Percentiles rank a stretch among this genome's conserved stretches.
Evolutionary conservation across 2,113 vertebrate species (phyloP).

Genomic region (Paedocypris sp.): DNA sequence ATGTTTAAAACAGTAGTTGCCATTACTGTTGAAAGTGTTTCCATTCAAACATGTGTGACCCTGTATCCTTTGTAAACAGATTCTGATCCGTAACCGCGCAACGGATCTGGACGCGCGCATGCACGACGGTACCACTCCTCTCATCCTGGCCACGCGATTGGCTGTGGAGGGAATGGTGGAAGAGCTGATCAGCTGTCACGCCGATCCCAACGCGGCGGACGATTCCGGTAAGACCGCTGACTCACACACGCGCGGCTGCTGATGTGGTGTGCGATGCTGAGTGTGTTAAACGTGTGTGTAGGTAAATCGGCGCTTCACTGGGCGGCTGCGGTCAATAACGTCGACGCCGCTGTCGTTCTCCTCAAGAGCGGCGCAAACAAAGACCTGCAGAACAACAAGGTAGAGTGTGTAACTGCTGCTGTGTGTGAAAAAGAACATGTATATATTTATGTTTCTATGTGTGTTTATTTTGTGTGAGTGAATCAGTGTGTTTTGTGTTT

Average conservation of each 20-base stretch:
- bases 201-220: constrained; percentile 89
- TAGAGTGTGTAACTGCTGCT: constrained; percentile 46
- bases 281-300: constrained; percentile 31
- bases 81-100: constrained; percentile 91
- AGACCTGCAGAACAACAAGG: constrained; percentile 98
- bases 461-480: neutral
- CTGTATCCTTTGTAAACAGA: constrained; percentile 56
- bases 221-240: constrained; percentile 72
- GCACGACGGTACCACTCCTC: constrained; percentile 88
- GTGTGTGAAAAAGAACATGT: neutral
- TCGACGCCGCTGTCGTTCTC: constrained; percentile 80
- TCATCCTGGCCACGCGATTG: constrained; percentile 87
- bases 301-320: constrained; percentile 94
- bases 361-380: constrained; percentile 94
- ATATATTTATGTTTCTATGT: neutral
- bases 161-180: constrained; percentile 96
- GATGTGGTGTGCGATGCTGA: too few relatives aligned
- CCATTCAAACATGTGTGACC: neutral
- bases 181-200: constrained; percentile 90
- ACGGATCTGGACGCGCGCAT: constrained; percentile 92
- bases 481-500: too few relatives aligned
- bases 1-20: too few relatives aligned
- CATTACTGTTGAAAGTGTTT: too few relatives aligned
- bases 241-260: too few relatives aligned
- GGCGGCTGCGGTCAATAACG: constrained; percentile 92